Conservation (phyloP, 1,140 invertebrate species). For the Bombyx mori region ASM3026992v2 NC_085121.1:3001501-3002000, state of each 20-base stretch:
- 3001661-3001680: too few species aligned
- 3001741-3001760: slow-evolving; percentile 79
- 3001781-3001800: background rate
- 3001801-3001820: background rate
- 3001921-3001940: slow-evolving; percentile 52
- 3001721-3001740: slow-evolving; percentile 92
- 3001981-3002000: slow-evolving; percentile 41
- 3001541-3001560: too few species aligned
- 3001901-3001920: slow-evolving; percentile 76
- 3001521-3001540: too few species aligned
- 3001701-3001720: slow-evolving; percentile 91
- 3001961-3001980: slow-evolving; percentile 44
- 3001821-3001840: slow-evolving; percentile 79
- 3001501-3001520: too few species aligned
- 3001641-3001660: slow-evolving; percentile 11
- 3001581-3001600: too few species aligned
- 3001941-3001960: slow-evolving; percentile 49
- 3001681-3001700: slow-evolving; percentile 83
- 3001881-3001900: slow-evolving; percentile 72
- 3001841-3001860: slow-evolving; percentile 78
- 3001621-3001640: background rate
- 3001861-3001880: slow-evolving; percentile 72
- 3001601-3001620: too few species aligned
- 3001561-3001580: too few species aligned
- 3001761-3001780: background rate